These are phyloP conservation scores for Jacana jacana DNA, from an alignment of 2,113 vertebrate genomes.

Conservation along the genomic window DNA sequence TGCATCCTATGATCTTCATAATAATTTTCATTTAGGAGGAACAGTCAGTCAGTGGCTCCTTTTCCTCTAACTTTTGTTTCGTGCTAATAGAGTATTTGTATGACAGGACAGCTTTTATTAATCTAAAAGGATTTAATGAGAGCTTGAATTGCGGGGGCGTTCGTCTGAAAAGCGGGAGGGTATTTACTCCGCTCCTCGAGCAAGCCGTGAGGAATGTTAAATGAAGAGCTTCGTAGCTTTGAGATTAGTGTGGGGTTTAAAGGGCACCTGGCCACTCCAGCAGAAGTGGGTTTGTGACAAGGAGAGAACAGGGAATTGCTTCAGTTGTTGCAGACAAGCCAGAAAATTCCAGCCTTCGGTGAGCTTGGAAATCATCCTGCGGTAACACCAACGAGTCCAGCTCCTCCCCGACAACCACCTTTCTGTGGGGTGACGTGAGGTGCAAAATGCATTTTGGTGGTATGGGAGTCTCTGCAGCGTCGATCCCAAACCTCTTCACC, in stretches of 20 bases:
- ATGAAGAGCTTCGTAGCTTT: neutral
- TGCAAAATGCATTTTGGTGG: neutral
- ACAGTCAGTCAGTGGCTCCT: neutral
- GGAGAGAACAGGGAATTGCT: neutral
- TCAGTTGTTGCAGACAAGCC: neutral
- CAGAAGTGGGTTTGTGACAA: neutral
- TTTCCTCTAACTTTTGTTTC: neutral
- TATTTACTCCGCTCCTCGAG: slow-evolving; percentile 13
- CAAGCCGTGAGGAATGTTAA: neutral
- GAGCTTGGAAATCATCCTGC: neutral
- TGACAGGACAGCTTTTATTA: slow-evolving; percentile 3
- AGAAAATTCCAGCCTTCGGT: neutral
- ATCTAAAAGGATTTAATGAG: slow-evolving; percentile 28
- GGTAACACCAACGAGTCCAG: neutral
- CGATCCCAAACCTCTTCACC: neutral
- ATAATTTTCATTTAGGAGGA: neutral
- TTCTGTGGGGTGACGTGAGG: neutral
- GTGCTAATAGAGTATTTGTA: slow-evolving; percentile 13
- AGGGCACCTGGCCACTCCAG: neutral
- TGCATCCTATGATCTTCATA: neutral
- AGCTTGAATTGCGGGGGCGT: neutral
- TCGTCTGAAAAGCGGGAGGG: slow-evolving; percentile 11
- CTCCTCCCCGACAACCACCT: neutral
- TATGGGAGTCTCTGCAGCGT: neutral
- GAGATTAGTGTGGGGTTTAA: neutral